Base-by-base conservation (phyloP, 2,797 vertebrate genomes). In the Furcifer pardalis region DNA sequence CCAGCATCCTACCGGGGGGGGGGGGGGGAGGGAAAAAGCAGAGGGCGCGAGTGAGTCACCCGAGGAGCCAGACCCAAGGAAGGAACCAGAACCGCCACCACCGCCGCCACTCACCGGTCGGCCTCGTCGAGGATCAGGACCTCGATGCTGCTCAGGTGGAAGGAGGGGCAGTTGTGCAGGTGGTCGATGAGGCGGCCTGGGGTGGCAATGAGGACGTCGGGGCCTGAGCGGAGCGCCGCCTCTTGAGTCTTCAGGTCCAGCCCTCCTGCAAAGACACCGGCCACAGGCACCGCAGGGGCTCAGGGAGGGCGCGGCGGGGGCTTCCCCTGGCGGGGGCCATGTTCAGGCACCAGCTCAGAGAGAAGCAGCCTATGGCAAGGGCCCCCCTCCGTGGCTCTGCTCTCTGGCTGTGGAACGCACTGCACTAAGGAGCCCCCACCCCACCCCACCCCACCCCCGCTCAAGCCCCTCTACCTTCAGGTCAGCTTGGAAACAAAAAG, bases 61-160 rank as follows among this genome's bases (percentile, higher is more conserved):
- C 12, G n/a, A n/a, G n/a, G n/a, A n/a, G n/a, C 49, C 49, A 2
- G 8, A 2, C 49, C 8, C 49, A 49, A 35, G n/a, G 12, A 4
- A 42, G 68, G 25, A 37, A 12, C n/a, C n/a, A n/a, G n/a, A n/a
- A n/a, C n/a, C n/a, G 40, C n/a, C 46, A 27, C 23, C 13, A 10
- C 23, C 13, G 1, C 0, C 32, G 40, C 49, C 69, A 5, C 37
- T 72, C 90, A 99, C 98, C 98, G 97, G 95, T 99, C 98, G 0
- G 98, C 98, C 90, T 99, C 98, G 3, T 99, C 98, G 94, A 99
- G 93, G 90, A 99, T 98, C 82, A 99, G 96, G 94, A 99, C 97
- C 93, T 99, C 98, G 0, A 99, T 97, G 87, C 97, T 97, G 65
- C 94, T 95, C 83, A 99, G 96, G 91, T 98, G 97, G 83, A 99